Percentiles rank a stretch among this genome's conserved stretches.
These are phyloP conservation scores for Crenuchus spilurus DNA, from an alignment of 2,797 vertebrate species.

Conservation along the genomic window DNA sequence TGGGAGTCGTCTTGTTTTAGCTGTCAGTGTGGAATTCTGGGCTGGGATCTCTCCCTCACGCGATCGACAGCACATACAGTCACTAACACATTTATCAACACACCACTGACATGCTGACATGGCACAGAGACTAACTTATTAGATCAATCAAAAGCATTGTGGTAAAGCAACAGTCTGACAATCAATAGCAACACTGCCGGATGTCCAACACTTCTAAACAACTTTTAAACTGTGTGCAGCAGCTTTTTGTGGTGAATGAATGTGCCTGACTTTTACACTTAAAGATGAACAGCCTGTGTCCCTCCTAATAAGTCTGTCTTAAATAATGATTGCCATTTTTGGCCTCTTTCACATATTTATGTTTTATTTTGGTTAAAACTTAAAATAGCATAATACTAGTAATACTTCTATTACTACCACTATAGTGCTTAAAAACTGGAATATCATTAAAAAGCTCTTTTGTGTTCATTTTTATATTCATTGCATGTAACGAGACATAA, in stretches of 20 bases:
- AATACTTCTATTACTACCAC: no score
- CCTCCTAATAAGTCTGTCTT: no score
- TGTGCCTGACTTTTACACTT: background rate
- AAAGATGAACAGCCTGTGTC: background rate
- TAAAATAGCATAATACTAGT: no score
- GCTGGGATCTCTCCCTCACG: conserved; percentile 35
- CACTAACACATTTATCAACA: conserved; percentile 31
- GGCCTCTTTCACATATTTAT: no score
- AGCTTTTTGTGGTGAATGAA: no score
- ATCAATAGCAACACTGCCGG: background rate
- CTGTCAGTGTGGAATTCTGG: conserved; percentile 71
- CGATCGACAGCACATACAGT: background rate
- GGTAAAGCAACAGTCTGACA: background rate
- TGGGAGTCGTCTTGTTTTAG: conserved; percentile 56
- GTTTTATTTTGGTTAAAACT: no score
- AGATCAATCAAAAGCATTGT: background rate
- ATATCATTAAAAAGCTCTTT: no score
- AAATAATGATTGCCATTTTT: no score
- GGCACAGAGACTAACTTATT: background rate
- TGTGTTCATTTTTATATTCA: no score
- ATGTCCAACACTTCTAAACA: background rate
- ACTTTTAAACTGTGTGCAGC: no score
- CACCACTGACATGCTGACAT: background rate
- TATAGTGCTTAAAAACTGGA: no score
- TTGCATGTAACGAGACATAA: no score